Percentiles rank a stretch among this genome's conserved stretches.
These are phyloP conservation scores for Caenorhabditis doughertyi DNA, from an alignment of 2,888 invertebrate species.

Conservation along the genomic window DNA sequence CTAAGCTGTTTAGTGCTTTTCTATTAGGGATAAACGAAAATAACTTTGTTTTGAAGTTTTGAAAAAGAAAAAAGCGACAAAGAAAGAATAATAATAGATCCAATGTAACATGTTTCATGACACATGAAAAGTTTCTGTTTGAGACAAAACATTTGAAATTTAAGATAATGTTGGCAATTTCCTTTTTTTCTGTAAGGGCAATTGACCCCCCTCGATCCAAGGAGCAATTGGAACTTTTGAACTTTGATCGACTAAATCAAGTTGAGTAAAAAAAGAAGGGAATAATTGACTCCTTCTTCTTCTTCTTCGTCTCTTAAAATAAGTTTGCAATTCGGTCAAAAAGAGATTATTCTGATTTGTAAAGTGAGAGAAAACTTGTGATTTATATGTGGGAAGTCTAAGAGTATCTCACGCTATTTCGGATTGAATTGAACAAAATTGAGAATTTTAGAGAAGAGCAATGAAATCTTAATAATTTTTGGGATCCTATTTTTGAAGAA, in stretches of 20 bases:
- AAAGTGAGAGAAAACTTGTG: neutral
- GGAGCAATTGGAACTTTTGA: slow-evolving; percentile 32
- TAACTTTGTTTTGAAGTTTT: no score
- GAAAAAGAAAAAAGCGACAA: no score
- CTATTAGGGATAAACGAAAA: no score
- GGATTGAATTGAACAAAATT: neutral
- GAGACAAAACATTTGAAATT: neutral
- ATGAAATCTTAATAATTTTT: neutral
- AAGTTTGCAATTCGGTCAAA: neutral
- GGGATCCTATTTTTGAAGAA: no score
- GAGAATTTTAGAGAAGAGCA: neutral
- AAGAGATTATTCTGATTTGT: neutral
- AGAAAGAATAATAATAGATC: no score
- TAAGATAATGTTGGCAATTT: slow-evolving; percentile 30
- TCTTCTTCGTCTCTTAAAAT: neutral
- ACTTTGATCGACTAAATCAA: slow-evolving; percentile 33
- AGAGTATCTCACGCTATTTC: slow-evolving; percentile 10
- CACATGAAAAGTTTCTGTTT: neutral
- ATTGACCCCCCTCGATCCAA: slow-evolving; percentile 2
- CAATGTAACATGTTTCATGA: no score
- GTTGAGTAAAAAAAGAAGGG: neutral
- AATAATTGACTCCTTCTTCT: slow-evolving; percentile 18
- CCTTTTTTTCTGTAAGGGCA: slow-evolving; percentile 1
- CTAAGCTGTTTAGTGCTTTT: no score
- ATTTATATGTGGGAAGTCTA: neutral